Percentiles rank a stretch among this genome's conserved stretches.
phyloP scores from a whole-genome alignment of 1,140 invertebrate species.

The Bombus vancouverensis region DNA sequence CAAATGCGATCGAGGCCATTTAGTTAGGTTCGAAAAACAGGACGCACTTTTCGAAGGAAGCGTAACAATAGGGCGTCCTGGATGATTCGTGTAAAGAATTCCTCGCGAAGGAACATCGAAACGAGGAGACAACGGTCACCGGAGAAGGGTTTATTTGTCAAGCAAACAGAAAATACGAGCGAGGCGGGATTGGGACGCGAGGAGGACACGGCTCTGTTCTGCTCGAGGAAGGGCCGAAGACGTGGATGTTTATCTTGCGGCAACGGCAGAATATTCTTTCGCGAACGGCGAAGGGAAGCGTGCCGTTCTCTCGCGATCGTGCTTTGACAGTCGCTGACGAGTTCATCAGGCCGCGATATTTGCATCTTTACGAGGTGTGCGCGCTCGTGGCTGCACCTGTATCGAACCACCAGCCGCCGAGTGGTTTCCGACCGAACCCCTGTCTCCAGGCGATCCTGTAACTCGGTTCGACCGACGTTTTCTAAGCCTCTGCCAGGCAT shows the following conservation, averaged over 20 bases:
- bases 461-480: slow-evolving; percentile 45
- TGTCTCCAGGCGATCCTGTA: slow-evolving; percentile 68
- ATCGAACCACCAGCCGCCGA: slow-evolving; percentile 15
- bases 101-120: not conserved
- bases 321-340: slow-evolving; percentile 77
- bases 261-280: slow-evolving; percentile 70
- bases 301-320: slow-evolving; percentile 70
- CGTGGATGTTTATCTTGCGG: slow-evolving; percentile 71
- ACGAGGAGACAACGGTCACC: slow-evolving; percentile 23
- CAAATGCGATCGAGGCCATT: slow-evolving; percentile 28
- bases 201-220: not conserved
- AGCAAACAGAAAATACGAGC: slow-evolving; percentile 75
- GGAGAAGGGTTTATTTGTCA: slow-evolving; percentile 75
- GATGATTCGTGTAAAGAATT: slow-evolving; percentile 41
- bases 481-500: not conserved
- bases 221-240: slow-evolving; percentile 36
- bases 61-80: slow-evolving; percentile 36
- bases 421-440: slow-evolving; percentile 24
- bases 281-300: slow-evolving; percentile 46
- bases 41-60: not conserved
- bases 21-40: not conserved
- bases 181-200: slow-evolving; percentile 32
- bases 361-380: slow-evolving; percentile 78
- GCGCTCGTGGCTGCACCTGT: slow-evolving; percentile 71
- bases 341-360: slow-evolving; percentile 73